These are phyloP conservation scores for Agrochola lychnidis DNA, from an alignment of 2,888 invertebrate species.

Conservation along the genomic window DNA sequence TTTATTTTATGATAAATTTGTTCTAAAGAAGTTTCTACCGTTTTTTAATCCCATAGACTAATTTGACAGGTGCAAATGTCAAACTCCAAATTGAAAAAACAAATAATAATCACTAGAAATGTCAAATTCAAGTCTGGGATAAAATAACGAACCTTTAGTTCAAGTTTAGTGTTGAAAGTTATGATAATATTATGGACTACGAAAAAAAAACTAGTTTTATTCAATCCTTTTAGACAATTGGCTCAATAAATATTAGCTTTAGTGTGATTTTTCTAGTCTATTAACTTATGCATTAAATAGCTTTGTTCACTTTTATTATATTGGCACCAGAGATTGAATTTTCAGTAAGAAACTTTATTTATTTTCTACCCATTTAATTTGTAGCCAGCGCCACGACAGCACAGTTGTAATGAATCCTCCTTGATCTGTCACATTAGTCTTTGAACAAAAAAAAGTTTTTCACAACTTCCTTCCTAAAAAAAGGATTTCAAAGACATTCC, in stretches of 20 bases:
- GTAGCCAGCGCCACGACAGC: conserved; percentile 26
- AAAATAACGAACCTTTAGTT: no score
- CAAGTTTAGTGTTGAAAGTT: neutral
- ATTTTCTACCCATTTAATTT: neutral
- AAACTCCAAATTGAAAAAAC: no score
- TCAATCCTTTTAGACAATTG: neutral
- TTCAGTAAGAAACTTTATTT: neutral
- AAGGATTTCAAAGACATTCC: conserved; percentile 68
- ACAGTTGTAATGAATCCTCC: conserved; percentile 67
- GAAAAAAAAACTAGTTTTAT: neutral
- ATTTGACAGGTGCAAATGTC: no score
- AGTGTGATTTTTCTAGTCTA: neutral
- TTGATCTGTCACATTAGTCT: conserved; percentile 74
- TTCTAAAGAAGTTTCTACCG: neutral
- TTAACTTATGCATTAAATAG: neutral
- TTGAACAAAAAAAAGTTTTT: conserved; percentile 64
- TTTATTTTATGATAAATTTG: conserved; percentile 1
- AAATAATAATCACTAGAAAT: no score
- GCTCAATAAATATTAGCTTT: neutral
- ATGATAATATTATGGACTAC: neutral
- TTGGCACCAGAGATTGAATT: neutral
- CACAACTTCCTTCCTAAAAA: conserved; percentile 52
- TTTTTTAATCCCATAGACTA: no score
- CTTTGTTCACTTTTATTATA: neutral
- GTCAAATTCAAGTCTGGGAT: no score